A percentile compares a stretch with the other conserved stretches of the same genome.
Evolutionary conservation across 2,113 vertebrate genomes (phyloP).

Genomic region (Catharus minimus): DNA sequence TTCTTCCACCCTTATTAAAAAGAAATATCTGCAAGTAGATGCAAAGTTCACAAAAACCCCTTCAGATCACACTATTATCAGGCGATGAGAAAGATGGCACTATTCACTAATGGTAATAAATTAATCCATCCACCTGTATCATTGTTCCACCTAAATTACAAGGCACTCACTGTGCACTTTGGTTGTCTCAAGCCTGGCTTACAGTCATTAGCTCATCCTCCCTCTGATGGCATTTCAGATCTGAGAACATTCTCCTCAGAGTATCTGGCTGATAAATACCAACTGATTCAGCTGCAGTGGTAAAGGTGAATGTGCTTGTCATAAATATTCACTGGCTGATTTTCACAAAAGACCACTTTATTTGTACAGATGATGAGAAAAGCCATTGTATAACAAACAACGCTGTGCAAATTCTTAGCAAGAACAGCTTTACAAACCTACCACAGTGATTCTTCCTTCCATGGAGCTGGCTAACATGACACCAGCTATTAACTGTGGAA

Average conservation of each 20-base stretch:
- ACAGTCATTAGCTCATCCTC: constrained; percentile 20
- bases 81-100: background rate
- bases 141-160: background rate
- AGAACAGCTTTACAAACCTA: background rate
- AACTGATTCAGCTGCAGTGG: constrained; percentile 32
- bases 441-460: background rate
- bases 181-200: background rate
- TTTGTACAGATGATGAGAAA: constrained; percentile 37
- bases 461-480: background rate
- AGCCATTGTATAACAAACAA: constrained; percentile 8
- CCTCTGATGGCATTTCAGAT: background rate
- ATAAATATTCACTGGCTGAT: constrained; percentile 46
- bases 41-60: background rate
- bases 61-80: background rate
- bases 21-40: background rate
- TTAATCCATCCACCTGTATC: background rate
- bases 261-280: constrained; percentile 5
- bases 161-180: background rate
- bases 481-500: background rate
- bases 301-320: constrained; percentile 41
- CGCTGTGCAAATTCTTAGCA: constrained; percentile 11
- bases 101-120: background rate
- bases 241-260: background rate
- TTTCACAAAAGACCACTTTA: constrained; percentile 23
- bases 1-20: background rate